Conservation (phyloP, 2,113 vertebrate genomes). For the Rissa tridactyla region DNA sequence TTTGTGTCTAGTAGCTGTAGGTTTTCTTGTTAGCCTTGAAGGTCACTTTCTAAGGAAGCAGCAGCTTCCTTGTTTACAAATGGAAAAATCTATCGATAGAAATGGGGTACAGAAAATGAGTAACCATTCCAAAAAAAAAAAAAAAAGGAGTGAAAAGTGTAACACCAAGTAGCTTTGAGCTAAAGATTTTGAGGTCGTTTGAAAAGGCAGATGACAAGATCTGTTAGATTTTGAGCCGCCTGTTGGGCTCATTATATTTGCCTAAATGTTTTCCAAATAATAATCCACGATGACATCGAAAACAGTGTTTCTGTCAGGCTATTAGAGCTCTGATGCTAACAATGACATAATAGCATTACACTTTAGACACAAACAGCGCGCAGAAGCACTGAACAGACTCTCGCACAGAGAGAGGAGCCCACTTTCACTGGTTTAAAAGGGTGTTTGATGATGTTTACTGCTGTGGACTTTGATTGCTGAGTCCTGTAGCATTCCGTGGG, state of each 20-base stretch:
- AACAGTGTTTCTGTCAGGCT: not conserved
- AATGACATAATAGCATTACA: not conserved
- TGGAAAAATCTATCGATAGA: not conserved
- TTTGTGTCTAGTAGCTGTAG: not conserved
- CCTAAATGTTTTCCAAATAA: not conserved
- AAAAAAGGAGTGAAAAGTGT: not conserved
- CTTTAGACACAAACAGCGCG: not conserved
- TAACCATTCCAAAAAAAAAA: not conserved
- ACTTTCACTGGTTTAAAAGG: not conserved
- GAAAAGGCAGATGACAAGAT: not conserved
- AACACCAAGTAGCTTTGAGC: not conserved
- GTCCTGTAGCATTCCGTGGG: not conserved
- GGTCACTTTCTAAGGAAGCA: not conserved
- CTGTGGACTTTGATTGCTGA: not conserved
- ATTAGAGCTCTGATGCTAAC: not conserved
- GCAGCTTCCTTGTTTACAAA: not conserved
- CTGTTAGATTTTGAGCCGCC: conserved; percentile 5
- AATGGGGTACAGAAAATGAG: not conserved
- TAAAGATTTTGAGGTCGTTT: not conserved
- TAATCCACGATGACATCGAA: not conserved
- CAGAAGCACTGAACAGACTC: not conserved
- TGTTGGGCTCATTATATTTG: conserved; percentile 6
- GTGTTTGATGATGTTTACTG: not conserved
- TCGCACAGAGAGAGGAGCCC: not conserved
- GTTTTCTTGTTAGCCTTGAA: not conserved